Evolutionary conservation across 2,113 vertebrate species (phyloP), one percentile per base, ranked within the genome.

Genomic region (Nesospiza acunhae): DNA sequence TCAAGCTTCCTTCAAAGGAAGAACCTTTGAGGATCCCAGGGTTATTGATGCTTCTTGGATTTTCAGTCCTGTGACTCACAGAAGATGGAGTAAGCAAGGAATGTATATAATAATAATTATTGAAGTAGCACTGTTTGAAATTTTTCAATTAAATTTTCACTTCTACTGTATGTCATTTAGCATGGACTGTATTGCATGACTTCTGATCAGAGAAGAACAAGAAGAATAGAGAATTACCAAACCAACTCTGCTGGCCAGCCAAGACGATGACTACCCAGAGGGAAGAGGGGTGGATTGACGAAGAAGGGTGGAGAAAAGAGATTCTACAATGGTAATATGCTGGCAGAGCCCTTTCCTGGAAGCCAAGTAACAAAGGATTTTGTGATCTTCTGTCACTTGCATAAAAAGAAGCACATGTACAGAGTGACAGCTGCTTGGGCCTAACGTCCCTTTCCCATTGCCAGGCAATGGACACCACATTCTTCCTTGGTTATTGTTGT

Each of bases 151-250:
- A 78, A 56, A 84, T 86, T 50, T 88, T 88, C 31, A 49, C 7
- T 96, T 93, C 56, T 64, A 68, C 22, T 78, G 44, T 77, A 46
- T 77, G 49, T 21, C 28, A 93, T 78, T 84, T 39, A 56, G 72
- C 23, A 90, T 9, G 3, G 53, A 23, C 53, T 81, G 18, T 59
- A 47, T 44, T 81, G 22, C 8, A 5, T 55, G 35, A 62, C 50
- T 64, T 89, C 49, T 63, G 53, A 87, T 90, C 76, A 73, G 58
- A 91, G 42, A 49, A 92, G 42, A 23, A 64, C 6, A 24, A 84
- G 55, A 94, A 88, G 44, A 93, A 91, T 53, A 86, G 35, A 78
- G 39, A 75, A 33, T 60, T 89, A 89, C 33, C 58, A 90, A 94
- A 96, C n/a, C 16, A 68, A 46, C 8, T 20, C 20, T 82, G 18